Percentiles rank a stretch among this genome's conserved stretches.
These are phyloP conservation scores for Acrocephalus arundinaceus DNA, from an alignment of 2,113 vertebrate genomes.

Conservation along the genomic window DNA sequence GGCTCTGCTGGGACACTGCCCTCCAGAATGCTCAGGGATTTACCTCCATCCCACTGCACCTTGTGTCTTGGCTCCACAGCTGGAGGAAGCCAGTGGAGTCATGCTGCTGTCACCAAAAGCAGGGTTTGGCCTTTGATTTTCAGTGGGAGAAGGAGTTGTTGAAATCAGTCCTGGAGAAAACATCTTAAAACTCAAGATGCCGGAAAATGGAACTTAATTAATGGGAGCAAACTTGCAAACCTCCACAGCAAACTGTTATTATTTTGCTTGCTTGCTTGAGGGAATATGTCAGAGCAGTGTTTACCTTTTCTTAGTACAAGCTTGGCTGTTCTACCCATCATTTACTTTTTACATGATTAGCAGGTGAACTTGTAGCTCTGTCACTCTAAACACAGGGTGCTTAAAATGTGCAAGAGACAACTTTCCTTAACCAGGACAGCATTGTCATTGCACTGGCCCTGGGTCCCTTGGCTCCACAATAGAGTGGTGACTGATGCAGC, in stretches of 20 bases:
- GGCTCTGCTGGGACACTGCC: not conserved
- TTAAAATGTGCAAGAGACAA: not conserved
- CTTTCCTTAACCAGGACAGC: not conserved
- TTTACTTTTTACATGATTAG: conserved; percentile 30
- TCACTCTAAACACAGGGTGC: not conserved
- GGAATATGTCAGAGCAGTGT: conserved; percentile 13
- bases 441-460: not conserved
- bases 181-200: conserved; percentile 20
- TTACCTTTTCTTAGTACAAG: conserved; percentile 37
- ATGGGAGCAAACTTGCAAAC: conserved; percentile 15
- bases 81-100: not conserved
- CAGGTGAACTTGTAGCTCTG: not conserved
- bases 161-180: conserved; percentile 50
- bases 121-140: not conserved
- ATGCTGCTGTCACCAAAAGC: not conserved
- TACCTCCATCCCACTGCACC: not conserved
- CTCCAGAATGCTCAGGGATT: not conserved
- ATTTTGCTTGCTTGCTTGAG: conserved; percentile 24
- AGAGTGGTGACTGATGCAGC: not conserved
- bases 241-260: conserved; percentile 24
- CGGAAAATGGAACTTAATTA: conserved; percentile 47
- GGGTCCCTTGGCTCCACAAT: not conserved
- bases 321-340: conserved; percentile 4
- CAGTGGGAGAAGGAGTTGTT: not conserved
- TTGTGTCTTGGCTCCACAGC: not conserved